Base-by-base conservation (phyloP, 2,113 vertebrate species). In the Oncorhynchus clarkii region DNA sequence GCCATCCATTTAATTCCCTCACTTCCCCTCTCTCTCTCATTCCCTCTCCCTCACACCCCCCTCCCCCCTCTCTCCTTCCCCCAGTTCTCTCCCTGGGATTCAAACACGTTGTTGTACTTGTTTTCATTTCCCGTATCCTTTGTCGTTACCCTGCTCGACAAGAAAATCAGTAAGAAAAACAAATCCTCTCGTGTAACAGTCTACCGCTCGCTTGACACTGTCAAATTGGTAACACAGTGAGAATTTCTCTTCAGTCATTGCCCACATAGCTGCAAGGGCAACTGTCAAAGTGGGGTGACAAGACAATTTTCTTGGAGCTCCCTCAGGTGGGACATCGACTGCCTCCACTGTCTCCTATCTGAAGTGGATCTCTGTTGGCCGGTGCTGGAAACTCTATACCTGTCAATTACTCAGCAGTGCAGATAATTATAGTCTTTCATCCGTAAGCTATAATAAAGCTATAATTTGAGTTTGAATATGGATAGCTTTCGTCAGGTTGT, bases 111-210 rank as follows among this genome's bases (percentile, higher is more conserved):
- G 62, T 24, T 72, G 84, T 80, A 72, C 82, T 88, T 78, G 82
- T 76, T 80, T 87, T 84, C 77, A 62, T 79, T 86, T 84, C 82
- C 83, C 65, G 75, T 79, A 74, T 85, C 81, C 66, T 71, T 78
- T 82, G 81, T 86, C 51, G 77, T 77, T 71, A 70, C 48, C 20
- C 68, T 64, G 77, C 76, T 82, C 78, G 48, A 88, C 83, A 85
- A 77, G 72, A 65, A 77, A 80, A 78, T 77, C 78, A 73, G 83
- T 73, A 72, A 77, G 74, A 80, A 79, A 84, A 85, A 65, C 34
- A 64, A 31, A 39, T 77, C 78, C 31, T 82, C 76, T 67, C 66
- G 60, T 73, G 81, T 18, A 76, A 83, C 87, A 80, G 81, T 78
- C 85, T 60, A n/a, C 75, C 62, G 78, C 80, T 78, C 80, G 83